Evolutionary conservation across 2,113 vertebrate genomes (phyloP), one percentile per base, ranked within the genome.

Genomic region (Emydura subglobosa): DNA sequence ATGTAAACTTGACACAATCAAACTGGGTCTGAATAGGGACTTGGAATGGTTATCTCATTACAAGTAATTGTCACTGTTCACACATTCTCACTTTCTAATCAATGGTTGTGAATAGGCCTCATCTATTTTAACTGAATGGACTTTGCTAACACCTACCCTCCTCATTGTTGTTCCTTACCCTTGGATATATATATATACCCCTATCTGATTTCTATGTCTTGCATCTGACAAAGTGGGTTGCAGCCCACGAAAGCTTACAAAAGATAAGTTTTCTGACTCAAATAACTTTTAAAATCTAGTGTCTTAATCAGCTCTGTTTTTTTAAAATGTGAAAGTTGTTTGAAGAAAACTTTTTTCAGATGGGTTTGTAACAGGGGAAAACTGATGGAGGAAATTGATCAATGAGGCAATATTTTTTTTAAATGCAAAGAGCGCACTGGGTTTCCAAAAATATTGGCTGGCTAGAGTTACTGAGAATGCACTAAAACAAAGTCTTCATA

Each of bases 211-310:
- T 39, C 39, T 39, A 39, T 39, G 39, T 39, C 39, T 39, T 39
- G 39, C 39, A 39, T 39, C 39, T 39, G 39, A 39, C 39, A 3
- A 39, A 39, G 39, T 39, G 39, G 39, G 39, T 39, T 39, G 39
- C 39, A 39, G 39, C 39, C 39, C 39, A 39, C 39, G 39, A 39
- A 39, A 39, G 39, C 39, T 39, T 39, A 39, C 79, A 78, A 61
- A 85, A 83, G 50, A 86, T 61, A 61, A 6, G 12, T 72, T 53
- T 59, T 89, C 54, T 92, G 53, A 25, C 50, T 39, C 82, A 91
- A 81, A 85, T 86, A 80, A 42, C 17, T 25, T 61, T 31, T 65
- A 53, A 3, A 81, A 21, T 81, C 91, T 42, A 42, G n/a, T 83
- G 47, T 16, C 5, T 21, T 78, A 84, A 11, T 50, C 92, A 61